Evolutionary conservation across 2,888 invertebrate genomes (phyloP).

Genomic region (Ryuthela nishihirai): DNA sequence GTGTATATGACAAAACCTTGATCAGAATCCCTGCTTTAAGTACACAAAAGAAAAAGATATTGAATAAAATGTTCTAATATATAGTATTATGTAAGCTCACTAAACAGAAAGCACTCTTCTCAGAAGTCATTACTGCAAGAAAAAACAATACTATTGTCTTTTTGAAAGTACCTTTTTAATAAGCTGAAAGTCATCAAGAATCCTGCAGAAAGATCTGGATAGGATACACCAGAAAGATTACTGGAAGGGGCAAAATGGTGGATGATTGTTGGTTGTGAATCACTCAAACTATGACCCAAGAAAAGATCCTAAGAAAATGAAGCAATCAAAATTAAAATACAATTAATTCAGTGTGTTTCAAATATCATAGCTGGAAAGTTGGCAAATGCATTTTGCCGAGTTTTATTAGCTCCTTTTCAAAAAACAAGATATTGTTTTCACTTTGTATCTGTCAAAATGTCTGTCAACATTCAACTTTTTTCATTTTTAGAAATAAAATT

Average conservation of each 20-base stretch:
- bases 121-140: no score
- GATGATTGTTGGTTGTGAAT: conserved; percentile 78
- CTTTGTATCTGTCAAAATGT: no score
- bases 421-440: no score
- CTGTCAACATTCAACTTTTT: no score
- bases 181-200: conserved; percentile 14
- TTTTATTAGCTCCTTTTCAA: background rate
- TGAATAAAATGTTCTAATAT: background rate
- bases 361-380: background rate
- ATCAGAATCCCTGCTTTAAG: no score
- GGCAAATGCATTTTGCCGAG: background rate
- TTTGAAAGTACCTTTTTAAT: conserved; percentile 20
- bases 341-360: background rate
- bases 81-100: no score
- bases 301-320: conserved; percentile 59
- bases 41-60: background rate
- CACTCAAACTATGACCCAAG: conserved; percentile 72
- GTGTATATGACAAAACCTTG: no score
- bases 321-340: background rate
- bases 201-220: conserved; percentile 31
- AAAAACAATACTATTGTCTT: no score
- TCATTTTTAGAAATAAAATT: no score
- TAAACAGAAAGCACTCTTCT: no score
- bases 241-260: conserved; percentile 81
- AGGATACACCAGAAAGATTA: conserved; percentile 22